Percentiles rank a stretch among this genome's conserved stretches.
Conservation (phyloP, 2,113 vertebrate species). For the Accipiter virgatus region DNA sequence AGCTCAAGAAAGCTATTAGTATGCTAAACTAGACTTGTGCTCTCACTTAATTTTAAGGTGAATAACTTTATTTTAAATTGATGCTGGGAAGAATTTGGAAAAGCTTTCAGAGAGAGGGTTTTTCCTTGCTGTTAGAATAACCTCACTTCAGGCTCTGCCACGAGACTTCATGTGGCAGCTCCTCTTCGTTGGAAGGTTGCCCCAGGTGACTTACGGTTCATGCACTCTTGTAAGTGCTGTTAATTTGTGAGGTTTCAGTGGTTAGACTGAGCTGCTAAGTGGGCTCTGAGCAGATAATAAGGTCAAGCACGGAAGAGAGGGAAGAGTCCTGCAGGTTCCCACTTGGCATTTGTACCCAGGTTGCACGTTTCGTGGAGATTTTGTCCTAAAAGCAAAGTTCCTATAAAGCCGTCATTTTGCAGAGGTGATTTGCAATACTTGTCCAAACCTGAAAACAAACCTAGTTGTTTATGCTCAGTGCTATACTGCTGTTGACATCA, state of each 20-base stretch:
- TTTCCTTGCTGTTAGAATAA: constrained; percentile 27
- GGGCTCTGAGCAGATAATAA: constrained; percentile 44
- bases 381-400: background rate
- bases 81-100: background rate
- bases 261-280: constrained; percentile 25
- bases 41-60: constrained; percentile 17
- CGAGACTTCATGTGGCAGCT: background rate
- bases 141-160: background rate
- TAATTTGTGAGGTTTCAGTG: constrained; percentile 48
- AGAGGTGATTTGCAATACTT: background rate
- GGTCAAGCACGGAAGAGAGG: constrained; percentile 21
- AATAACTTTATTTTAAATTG: constrained; percentile 21
- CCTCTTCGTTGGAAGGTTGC: background rate
- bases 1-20: constrained; percentile 7
- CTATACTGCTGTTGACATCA: background rate
- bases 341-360: background rate
- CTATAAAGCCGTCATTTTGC: background rate
- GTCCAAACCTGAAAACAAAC: background rate
- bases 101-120: background rate
- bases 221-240: constrained; percentile 7
- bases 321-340: background rate
- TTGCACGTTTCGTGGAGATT: background rate
- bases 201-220: constrained; percentile 18
- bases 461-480: background rate
- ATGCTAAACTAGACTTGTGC: constrained; percentile 15